A percentile compares a stretch with the other conserved stretches of the same genome.
phyloP scores from a whole-genome alignment of 2,797 vertebrate genomes.

The Eurystomus glaucurus region DNA sequence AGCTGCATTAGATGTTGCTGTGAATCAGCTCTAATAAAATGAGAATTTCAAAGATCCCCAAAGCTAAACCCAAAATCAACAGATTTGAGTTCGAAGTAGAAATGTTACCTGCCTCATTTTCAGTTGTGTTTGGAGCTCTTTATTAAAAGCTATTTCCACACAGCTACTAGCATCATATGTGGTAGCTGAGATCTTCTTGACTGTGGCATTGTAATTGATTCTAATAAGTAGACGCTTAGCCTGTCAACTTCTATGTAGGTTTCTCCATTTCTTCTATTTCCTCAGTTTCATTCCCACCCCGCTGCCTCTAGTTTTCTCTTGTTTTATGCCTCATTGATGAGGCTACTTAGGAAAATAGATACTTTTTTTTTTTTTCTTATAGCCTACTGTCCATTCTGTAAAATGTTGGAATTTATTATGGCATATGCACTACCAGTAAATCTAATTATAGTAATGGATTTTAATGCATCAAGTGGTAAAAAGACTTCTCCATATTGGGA shows the following conservation, averaged over 20 bases:
- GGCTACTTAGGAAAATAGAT: neutral
- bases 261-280: neutral
- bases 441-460: neutral
- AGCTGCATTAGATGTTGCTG: neutral
- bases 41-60: neutral
- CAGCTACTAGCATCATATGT: neutral
- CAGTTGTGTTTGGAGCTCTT: neutral
- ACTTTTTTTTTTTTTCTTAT: neutral
- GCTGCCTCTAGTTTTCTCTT: neutral
- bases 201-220: neutral
- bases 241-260: neutral
- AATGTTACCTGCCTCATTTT: neutral
- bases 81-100: neutral
- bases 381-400: neutral
- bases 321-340: neutral
- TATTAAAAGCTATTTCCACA: neutral
- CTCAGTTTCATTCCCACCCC: neutral
- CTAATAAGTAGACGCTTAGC: neutral
- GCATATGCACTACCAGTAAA: neutral
- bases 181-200: neutral
- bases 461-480: neutral
- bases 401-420: neutral
- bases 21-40: neutral
- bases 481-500: neutral
- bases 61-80: neutral